Conservation (phyloP, 2,113 vertebrate genomes). For the Carollia perspicillata region DNA sequence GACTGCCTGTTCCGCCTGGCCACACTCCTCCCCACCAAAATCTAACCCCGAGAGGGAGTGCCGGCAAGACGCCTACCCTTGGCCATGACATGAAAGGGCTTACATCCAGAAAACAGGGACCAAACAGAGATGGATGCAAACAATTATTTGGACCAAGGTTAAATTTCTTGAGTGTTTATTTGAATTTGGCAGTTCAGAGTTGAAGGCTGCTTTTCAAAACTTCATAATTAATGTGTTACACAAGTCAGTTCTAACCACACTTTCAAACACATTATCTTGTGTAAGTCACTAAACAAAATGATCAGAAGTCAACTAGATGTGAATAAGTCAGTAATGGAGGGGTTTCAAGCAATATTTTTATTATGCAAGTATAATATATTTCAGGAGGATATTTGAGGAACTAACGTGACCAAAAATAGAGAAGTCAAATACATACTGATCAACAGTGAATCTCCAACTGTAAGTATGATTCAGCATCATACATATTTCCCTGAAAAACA, state of each 20-base stretch:
- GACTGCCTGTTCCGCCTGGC: background rate
- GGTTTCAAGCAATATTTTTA: background rate
- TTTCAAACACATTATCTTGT: constrained; percentile 5
- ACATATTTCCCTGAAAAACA: constrained; percentile 54
- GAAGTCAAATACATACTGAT: constrained; percentile 38
- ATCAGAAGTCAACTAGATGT: constrained; percentile 27
- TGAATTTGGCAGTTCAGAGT: background rate
- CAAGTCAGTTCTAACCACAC: background rate
- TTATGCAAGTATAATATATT: constrained; percentile 37
- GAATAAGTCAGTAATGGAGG: constrained; percentile 19
- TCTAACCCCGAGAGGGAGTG: background rate
- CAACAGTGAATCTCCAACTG: constrained; percentile 51
- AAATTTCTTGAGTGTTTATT: background rate
- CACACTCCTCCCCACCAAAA: background rate
- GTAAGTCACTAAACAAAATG: constrained; percentile 22
- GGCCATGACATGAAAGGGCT: background rate
- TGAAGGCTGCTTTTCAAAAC: constrained; percentile 39
- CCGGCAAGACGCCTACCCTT: accelerated
- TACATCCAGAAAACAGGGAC: background rate
- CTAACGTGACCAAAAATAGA: constrained; percentile 23
- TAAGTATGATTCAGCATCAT: constrained; percentile 45
- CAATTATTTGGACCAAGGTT: background rate
- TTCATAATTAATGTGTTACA: constrained; percentile 28
- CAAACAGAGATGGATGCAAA: background rate
- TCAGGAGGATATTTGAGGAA: constrained; percentile 49